Conservation (phyloP, 2,113 vertebrate genomes). For the Typhlomys cinereus region DNA sequence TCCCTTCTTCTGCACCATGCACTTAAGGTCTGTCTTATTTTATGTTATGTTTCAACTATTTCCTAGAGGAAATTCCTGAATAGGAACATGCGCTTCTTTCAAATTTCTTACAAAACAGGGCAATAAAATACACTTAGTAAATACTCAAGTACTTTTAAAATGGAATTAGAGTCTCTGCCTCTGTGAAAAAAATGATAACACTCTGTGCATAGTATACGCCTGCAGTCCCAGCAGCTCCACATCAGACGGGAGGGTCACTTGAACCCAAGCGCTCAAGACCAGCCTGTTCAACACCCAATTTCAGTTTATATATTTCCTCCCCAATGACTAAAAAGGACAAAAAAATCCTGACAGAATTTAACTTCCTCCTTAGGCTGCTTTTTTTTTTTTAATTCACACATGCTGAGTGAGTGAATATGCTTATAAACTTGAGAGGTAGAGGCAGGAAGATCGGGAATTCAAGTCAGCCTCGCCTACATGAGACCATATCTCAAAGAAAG, state of each 20-base stretch:
- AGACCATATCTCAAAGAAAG: background rate
- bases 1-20: background rate
- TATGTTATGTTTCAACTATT: background rate
- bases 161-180: background rate
- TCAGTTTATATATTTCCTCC: background rate
- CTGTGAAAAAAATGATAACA: conserved; percentile 11
- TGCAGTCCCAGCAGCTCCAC: background rate
- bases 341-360: background rate
- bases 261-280: background rate
- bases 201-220: background rate
- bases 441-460: background rate
- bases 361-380: background rate
- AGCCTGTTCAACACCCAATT: background rate
- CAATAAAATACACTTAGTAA: background rate
- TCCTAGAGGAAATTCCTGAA: background rate
- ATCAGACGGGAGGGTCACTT: too few relatives aligned
- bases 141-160: background rate
- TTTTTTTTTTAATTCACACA: background rate
- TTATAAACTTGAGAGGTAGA: background rate
- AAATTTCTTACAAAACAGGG: conserved; percentile 16
- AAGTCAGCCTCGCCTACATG: background rate
- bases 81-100: background rate
- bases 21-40: background rate
- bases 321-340: background rate
- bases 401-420: background rate